Percentiles rank a stretch among this genome's conserved stretches.
Conservation (phyloP, 2,888 invertebrate species). For the Margaritifera margaritifera region DNA sequence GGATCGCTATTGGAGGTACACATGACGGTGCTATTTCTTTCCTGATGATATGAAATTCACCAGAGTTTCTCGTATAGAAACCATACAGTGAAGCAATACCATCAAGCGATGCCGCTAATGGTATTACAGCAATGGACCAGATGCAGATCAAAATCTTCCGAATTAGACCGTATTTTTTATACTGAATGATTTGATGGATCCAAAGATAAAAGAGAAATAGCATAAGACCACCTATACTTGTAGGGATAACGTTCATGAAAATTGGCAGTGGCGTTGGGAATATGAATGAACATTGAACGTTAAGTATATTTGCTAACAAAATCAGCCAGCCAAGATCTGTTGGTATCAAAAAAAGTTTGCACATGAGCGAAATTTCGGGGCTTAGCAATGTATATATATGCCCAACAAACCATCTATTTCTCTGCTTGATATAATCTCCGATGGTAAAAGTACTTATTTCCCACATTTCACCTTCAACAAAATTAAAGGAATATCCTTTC, state of each 20-base stretch:
- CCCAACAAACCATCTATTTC: conserved; percentile 44
- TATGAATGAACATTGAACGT: conserved; percentile 6
- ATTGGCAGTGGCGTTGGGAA: background rate
- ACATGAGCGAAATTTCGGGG: conserved; percentile 23
- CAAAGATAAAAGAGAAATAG: conserved; percentile 16
- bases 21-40: too few species aligned
- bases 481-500: conserved; percentile 43
- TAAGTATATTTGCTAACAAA: conserved; percentile 2
- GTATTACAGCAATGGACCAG: too few species aligned
- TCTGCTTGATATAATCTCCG: conserved; percentile 39
- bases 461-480: conserved; percentile 44
- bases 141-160: too few species aligned
- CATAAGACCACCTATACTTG: conserved; percentile 1
- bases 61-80: too few species aligned
- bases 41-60: too few species aligned
- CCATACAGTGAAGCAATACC: too few species aligned
- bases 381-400: conserved; percentile 30
- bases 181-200: conserved; percentile 10
- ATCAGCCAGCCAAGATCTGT: conserved; percentile 9
- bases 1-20: too few species aligned
- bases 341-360: conserved; percentile 15
- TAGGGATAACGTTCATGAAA: too few species aligned
- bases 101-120: too few species aligned
- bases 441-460: conserved; percentile 46
- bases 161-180: background rate